Conservation (phyloP, 2,113 vertebrate genomes). For the Silurus meridionalis region DNA sequence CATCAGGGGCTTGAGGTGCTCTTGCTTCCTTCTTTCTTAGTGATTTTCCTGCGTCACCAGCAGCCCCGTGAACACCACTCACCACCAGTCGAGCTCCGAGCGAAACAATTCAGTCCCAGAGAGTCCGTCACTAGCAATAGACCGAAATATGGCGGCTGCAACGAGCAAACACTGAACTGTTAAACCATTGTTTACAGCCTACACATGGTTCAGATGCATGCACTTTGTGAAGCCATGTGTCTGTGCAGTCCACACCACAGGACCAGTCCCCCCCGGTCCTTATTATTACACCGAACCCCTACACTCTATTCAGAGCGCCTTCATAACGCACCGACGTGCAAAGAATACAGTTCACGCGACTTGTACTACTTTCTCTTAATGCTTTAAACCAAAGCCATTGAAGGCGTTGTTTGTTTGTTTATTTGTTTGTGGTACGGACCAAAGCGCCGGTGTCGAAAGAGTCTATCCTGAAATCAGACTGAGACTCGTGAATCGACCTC, state of each 20-base stretch:
- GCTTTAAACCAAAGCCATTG: not conserved
- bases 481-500: too few relatives aligned
- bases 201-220: not conserved
- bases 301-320: not conserved
- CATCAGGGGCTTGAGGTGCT: conserved; percentile 51
- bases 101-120: conserved; percentile 50
- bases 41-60: conserved; percentile 86
- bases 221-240: not conserved
- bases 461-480: too few relatives aligned
- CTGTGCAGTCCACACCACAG: not conserved
- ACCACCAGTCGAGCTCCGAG: conserved; percentile 66
- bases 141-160: not conserved
- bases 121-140: not conserved
- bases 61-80: conserved; percentile 61
- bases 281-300: not conserved
- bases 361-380: not conserved
- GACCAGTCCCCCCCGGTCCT: not conserved
- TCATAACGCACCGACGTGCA: not conserved
- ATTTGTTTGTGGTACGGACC: too few relatives aligned
- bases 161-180: not conserved
- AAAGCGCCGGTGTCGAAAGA: too few relatives aligned
- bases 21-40: conserved; percentile 64
- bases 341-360: not conserved
- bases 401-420: not conserved
- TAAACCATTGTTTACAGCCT: not conserved